Conservation (phyloP, 2,113 vertebrate species). For the Apodemus sylvaticus region DNA sequence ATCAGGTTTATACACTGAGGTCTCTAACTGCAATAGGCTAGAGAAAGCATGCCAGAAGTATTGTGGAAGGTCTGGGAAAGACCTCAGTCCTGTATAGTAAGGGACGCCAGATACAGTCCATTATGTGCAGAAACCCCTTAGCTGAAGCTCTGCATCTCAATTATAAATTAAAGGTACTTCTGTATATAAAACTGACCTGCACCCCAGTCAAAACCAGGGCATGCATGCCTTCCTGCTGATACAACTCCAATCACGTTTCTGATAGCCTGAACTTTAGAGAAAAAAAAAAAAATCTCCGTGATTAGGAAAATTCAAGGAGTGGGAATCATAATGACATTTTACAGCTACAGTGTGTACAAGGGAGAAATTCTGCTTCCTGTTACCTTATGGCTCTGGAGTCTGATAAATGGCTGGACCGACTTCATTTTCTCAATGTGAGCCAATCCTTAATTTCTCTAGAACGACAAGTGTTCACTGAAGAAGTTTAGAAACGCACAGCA, state of each 20-base stretch:
- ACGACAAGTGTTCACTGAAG: background rate
- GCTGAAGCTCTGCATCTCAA: background rate
- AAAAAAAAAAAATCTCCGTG: background rate
- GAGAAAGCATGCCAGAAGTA: background rate
- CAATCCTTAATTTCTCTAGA: conserved; percentile 19
- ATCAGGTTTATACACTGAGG: background rate
- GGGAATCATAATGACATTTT: background rate
- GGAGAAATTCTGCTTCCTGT: background rate
- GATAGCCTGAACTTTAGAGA: background rate
- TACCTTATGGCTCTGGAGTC: background rate
- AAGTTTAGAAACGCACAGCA: conserved; percentile 19
- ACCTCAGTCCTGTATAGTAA: background rate
- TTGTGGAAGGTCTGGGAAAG: background rate
- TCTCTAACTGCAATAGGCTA: background rate
- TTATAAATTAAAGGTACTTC: background rate
- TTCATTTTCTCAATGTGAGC: background rate
- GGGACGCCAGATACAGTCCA: background rate
- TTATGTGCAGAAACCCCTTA: background rate
- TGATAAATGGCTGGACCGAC: background rate
- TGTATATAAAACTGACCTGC: background rate
- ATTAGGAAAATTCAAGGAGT: conserved; percentile 9
- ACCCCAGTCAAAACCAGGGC: background rate
- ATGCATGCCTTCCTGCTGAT: background rate
- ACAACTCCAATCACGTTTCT: background rate
- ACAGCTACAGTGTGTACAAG: background rate